A percentile compares a stretch with the other conserved stretches of the same genome.
Conservation (phyloP, 2,888 invertebrate species). For the Diachrysia chrysitis region DNA sequence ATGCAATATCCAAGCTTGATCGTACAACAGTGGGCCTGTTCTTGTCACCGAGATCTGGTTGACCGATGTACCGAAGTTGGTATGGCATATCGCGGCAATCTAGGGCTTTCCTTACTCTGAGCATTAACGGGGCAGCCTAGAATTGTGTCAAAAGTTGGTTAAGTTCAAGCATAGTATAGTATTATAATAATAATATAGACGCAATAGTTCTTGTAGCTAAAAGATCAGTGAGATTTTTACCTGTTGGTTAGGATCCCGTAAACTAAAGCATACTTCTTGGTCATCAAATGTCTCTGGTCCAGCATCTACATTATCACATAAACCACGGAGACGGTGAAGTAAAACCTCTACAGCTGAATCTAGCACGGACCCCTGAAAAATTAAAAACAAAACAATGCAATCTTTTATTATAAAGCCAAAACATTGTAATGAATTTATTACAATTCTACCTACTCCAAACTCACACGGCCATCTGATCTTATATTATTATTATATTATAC, state of each 20-base stretch:
- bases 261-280: slow-evolving; percentile 96
- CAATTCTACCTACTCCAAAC: too few species aligned
- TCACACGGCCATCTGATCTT: too few species aligned
- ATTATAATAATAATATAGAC: neutral
- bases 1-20: slow-evolving; percentile 97
- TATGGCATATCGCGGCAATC: slow-evolving; percentile 95
- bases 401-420: neutral
- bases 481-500: neutral
- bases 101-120: slow-evolving; percentile 95
- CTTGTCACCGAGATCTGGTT: slow-evolving; percentile 96
- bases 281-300: slow-evolving; percentile 98
- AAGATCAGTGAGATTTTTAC: too few species aligned
- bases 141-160: slow-evolving; percentile 41
- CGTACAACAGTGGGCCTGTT: slow-evolving; percentile 96
- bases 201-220: neutral
- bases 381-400: neutral
- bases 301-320: slow-evolving; percentile 97
- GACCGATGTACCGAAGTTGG: slow-evolving; percentile 97
- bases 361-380: slow-evolving; percentile 94
- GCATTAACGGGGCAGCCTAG: slow-evolving; percentile 90
- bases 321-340: slow-evolving; percentile 95
- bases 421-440: too few species aligned
- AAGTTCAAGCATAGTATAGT: neutral
- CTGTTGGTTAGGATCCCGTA: slow-evolving; percentile 91
- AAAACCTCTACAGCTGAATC: slow-evolving; percentile 97